Conservation (phyloP, 2,797 vertebrate species). For the Enteromius mattozi region DNA sequence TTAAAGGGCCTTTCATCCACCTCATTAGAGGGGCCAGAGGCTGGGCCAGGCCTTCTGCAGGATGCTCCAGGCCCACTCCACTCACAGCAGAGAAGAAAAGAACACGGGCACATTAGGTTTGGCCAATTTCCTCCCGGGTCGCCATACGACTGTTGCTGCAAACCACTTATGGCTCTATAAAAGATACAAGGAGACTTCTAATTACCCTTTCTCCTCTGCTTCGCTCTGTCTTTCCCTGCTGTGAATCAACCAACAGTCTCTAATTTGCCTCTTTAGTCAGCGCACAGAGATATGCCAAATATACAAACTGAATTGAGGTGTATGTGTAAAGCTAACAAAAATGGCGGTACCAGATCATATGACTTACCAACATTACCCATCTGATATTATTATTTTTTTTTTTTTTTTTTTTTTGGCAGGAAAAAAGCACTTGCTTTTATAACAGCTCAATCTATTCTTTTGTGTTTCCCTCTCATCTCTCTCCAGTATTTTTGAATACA, state of each 20-base stretch:
- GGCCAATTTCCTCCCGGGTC: constrained; percentile 61
- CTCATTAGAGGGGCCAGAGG: constrained; percentile 58
- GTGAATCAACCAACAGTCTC: constrained; percentile 50
- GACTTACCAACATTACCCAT: constrained; percentile 31
- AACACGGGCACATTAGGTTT: constrained; percentile 26
- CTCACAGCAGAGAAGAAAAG: constrained; percentile 50
- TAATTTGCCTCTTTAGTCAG: constrained; percentile 61
- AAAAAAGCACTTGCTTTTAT: constrained; percentile 35
- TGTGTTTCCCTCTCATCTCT: constrained; percentile 42
- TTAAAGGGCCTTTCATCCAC: constrained; percentile 64
- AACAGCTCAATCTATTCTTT: constrained; percentile 32
- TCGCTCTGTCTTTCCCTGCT: constrained; percentile 49
- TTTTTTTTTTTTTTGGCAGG: constrained; percentile 21
- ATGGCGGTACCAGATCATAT: constrained; percentile 5
- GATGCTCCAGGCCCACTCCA: constrained; percentile 43
- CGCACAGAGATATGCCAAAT: constrained; percentile 38
- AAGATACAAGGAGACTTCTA: constrained; percentile 65
- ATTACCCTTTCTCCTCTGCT: constrained; percentile 59
- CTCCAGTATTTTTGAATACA: constrained; percentile 44
- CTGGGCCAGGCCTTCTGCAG: constrained; percentile 41
- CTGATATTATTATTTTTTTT: constrained; percentile 1
- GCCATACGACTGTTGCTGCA: constrained; percentile 55
- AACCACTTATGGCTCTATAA: constrained; percentile 67
- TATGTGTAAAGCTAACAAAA: constrained; percentile 10
- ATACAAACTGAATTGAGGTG: constrained; percentile 33